Evolutionary conservation across 1,140 invertebrate species (phyloP), one percentile per base, ranked within the genome.

Genomic region (Drosophila sechellia): DNA sequence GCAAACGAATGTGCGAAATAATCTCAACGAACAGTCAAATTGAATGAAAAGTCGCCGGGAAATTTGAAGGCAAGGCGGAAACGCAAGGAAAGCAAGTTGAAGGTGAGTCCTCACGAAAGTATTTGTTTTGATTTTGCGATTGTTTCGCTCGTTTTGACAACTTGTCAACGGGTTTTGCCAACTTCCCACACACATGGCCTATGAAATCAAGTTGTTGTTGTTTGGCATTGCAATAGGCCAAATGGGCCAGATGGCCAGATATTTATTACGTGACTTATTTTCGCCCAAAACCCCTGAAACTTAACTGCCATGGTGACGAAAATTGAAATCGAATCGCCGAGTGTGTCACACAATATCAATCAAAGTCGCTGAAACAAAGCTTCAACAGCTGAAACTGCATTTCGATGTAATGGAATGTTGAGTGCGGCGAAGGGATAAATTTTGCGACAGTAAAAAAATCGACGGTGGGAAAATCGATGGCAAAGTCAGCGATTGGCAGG

Each of bases 381-480:
- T 45, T 35, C 57, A 74, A 65, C 31, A 52, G 52, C 52, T 39
- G 69, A 57, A 49, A 42, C 20, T 75, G 72, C 59, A 75, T 35
- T 48, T 42, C 17, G n/a, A 45, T 57, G 15, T 31, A 13, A n/a
- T 10, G 42, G 15, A 15, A 45, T 2, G 27, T 15, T 20, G 35
- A 11, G 13, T 2, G 31, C 27, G 12, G 25, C n/a, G 17, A 8
- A 15, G 48, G 40, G 58, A 81, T 55, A 81, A 74, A 57, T 78
- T 83, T 69, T 37, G 25, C 53, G 57, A 79, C 53, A 59, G 79
- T 31, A 2, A 76, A 56, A 83, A 83, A 83, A 83, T 83, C 79
- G 80, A 84, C 84, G 84, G 69, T 31, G 79, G 80, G 59, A 83
- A 83, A 83, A 83, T 83, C 79, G 79, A 83, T 83, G 84, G 69